Base-by-base conservation (phyloP, 2,797 vertebrate species). In the Harpagifer antarcticus region DNA sequence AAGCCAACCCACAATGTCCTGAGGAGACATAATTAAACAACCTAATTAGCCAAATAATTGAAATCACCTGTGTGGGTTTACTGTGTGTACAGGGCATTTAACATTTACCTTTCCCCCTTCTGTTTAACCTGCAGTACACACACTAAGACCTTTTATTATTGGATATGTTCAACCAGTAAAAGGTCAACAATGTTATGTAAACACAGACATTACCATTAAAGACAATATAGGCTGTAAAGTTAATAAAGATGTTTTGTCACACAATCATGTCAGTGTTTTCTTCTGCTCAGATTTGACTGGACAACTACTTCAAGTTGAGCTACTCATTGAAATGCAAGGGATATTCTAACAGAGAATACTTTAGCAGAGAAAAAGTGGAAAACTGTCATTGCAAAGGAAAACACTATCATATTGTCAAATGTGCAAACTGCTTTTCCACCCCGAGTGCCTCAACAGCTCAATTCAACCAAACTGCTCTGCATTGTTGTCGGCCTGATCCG, bases 381-480 rank as follows among this genome's bases (percentile, higher is more conserved):
- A 80, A 65, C 40, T 57, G 72, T 68, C 65, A 66, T 42, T 14
- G 23, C n/a, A 66, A 49, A 68, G 43, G 16, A 78, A 78, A 82
- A 65, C 48, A 60, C 56, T 61, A 74, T 66, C 74, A 75, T 83
- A 55, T 74, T 79, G 72, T 86, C 76, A 76, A 71, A 72, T 16
- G 59, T 62, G 56, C 3, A 53, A 67, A 76, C 71, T 31, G 58
- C 16, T 60, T 52, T 20, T 15, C 43, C 50, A 13, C 50, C 58
- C 58, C 15, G 44, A 76, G 61, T n/a, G 56, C 53, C 56, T 65
- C 68, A 77, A 61, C 67, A 63, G 66, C 68, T 82, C 67, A 59
- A 65, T 86, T 57, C 54, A 65, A 40, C 63, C 67, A 67, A 74
- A 79, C 48, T 58, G 33, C 52, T 62, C 47, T 61, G 52, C 31